Conservation (phyloP, 1,140 invertebrate species). For the Papilio dardanus region DNA sequence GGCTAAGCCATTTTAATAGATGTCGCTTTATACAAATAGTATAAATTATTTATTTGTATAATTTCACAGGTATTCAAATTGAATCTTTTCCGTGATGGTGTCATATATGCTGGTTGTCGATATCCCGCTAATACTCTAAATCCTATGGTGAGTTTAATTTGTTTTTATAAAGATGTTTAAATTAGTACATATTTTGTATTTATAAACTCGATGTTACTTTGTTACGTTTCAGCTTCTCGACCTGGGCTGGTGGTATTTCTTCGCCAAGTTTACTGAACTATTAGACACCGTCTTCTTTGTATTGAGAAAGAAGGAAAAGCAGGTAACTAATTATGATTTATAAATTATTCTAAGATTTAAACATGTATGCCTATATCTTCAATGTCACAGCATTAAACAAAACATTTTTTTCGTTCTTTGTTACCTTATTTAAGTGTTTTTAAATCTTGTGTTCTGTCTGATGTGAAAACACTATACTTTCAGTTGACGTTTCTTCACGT, state of each 20-base stretch:
- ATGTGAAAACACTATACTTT: conserved; percentile 58
- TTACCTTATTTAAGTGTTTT: too few species aligned
- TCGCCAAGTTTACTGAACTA: conserved; percentile 85
- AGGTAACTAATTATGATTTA: conserved; percentile 69
- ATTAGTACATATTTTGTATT: neutral
- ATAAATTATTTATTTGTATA: conserved; percentile 34
- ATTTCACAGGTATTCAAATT: conserved; percentile 68
- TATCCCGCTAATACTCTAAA: conserved; percentile 73
- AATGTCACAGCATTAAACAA: too few species aligned
- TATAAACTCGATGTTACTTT: conserved; percentile 19
- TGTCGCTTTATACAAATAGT: conserved; percentile 13
- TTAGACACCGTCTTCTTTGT: conserved; percentile 91
- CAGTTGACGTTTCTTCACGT: conserved; percentile 91
- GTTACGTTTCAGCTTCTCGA: conserved; percentile 65
- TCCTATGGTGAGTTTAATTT: conserved; percentile 55
- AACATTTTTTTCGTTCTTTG: too few species aligned
- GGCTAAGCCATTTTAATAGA: neutral
- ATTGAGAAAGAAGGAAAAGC: conserved; percentile 88
- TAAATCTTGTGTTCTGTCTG: neutral
- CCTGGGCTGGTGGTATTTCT: conserved; percentile 84
- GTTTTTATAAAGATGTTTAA: neutral
- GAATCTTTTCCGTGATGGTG: conserved; percentile 71
- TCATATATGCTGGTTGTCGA: conserved; percentile 73
- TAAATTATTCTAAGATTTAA: neutral
- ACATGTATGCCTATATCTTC: too few species aligned